Percentiles rank a stretch among this genome's conserved stretches.
phyloP scores from a whole-genome alignment of 1,140 invertebrate species.

The Physella acuta region DNA sequence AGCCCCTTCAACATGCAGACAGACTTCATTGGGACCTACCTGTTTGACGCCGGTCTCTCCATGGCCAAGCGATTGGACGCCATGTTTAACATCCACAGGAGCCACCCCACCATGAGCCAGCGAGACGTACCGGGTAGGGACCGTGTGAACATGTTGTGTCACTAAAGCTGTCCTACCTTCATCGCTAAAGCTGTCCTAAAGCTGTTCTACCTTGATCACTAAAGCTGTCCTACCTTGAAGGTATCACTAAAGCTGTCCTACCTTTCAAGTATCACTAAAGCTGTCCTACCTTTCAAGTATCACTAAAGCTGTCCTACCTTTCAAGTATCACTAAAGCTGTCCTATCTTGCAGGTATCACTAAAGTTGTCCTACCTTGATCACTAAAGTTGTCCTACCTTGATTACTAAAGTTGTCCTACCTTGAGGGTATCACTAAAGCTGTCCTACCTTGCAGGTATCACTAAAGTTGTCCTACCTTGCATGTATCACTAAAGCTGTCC shows the following conservation, averaged over 20 bases:
- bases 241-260: slow-evolving; percentile 47
- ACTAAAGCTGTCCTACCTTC: slow-evolving; percentile 45
- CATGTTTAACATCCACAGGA: slow-evolving; percentile 36
- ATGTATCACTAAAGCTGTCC: slow-evolving; percentile 49
- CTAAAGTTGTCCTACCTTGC: slow-evolving; percentile 47
- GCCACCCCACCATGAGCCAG: slow-evolving; percentile 39
- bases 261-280: slow-evolving; percentile 52
- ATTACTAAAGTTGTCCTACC: slow-evolving; percentile 49
- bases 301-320: slow-evolving; percentile 48
- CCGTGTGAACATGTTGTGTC: slow-evolving; percentile 43
- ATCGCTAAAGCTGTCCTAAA: slow-evolving; percentile 43
- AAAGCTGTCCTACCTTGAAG: slow-evolving; percentile 51
- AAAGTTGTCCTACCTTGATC: slow-evolving; percentile 43
- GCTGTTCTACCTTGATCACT: too few species aligned
- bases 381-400: slow-evolving; percentile 43
- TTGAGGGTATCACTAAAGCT: slow-evolving; percentile 50
- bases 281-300: slow-evolving; percentile 51
- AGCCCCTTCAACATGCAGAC: slow-evolving; percentile 54
- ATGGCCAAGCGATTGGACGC: slow-evolving; percentile 37
- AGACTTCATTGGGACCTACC: slow-evolving; percentile 37
- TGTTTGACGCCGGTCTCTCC: slow-evolving; percentile 41
- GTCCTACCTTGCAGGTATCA: slow-evolving; percentile 52
- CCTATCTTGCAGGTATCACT: slow-evolving; percentile 51
- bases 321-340: slow-evolving; percentile 50
- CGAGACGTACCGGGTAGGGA: slow-evolving; percentile 49